phyloP scores from a whole-genome alignment of 2,797 vertebrate species.

The Falco novaeseelandiae region DNA sequence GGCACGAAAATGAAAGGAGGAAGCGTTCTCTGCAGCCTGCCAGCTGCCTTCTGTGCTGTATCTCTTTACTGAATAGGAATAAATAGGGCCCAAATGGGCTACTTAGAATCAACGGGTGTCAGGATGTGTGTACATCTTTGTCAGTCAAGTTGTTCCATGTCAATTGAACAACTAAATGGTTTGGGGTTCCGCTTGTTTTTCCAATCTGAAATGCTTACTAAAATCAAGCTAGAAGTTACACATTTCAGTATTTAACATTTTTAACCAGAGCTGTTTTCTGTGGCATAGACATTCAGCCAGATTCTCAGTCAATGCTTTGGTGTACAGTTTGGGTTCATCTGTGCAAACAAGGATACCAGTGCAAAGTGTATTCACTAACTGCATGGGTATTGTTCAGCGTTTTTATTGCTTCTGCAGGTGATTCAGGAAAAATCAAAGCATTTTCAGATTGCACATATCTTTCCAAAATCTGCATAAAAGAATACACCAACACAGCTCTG shows the following conservation, averaged over 20 bases:
- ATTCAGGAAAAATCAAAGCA: background rate
- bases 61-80: background rate
- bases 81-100: slow-evolving; percentile 25
- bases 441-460: background rate
- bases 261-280: background rate
- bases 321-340: background rate
- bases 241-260: background rate
- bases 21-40: background rate
- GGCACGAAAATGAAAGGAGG: background rate
- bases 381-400: background rate
- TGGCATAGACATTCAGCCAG: background rate
- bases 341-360: background rate
- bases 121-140: background rate
- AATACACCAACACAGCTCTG: background rate
- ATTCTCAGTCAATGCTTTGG: background rate
- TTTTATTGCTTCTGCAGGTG: background rate
- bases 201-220: background rate
- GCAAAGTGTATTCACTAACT: background rate
- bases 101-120: slow-evolving; percentile 16
- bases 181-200: background rate
- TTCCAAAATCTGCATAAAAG: background rate
- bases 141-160: background rate
- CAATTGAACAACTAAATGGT: background rate
- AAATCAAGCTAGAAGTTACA: background rate
- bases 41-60: background rate